Evolutionary conservation across 2,888 invertebrate genomes (phyloP).

Genomic region (Tortricodes alternella): DNA sequence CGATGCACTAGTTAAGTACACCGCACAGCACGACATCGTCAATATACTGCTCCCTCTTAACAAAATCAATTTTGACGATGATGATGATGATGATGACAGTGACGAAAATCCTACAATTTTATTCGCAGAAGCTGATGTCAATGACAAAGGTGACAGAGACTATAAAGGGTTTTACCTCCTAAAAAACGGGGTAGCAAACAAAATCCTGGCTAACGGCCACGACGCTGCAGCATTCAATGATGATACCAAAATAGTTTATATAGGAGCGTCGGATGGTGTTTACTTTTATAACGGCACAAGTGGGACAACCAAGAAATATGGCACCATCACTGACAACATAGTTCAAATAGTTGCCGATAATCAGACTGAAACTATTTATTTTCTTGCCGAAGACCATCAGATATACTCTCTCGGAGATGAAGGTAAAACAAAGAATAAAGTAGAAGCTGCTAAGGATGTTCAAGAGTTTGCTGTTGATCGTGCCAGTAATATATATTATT

Average conservation of each 20-base stretch:
- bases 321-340: constrained; percentile 3
- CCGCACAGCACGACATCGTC: constrained; percentile 16
- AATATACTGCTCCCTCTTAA: constrained; percentile 15
- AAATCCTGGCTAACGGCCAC: constrained; percentile 12
- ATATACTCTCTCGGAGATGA: constrained; percentile 4
- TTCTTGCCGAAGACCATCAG: constrained; percentile 1
- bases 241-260: constrained; percentile 9
- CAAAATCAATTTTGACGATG: constrained; percentile 19
- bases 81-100: neutral
- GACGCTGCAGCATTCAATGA: constrained; percentile 13
- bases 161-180: constrained; percentile 1
- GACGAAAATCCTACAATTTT: neutral
- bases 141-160: constrained; percentile 5
- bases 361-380: constrained; percentile 8
- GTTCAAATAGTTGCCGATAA: constrained; percentile 22
- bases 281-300: constrained; percentile 7
- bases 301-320: constrained; percentile 9
- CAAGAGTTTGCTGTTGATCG: constrained; percentile 17
- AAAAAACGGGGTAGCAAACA: neutral
- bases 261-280: constrained; percentile 21
- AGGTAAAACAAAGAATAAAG: constrained; percentile 1
- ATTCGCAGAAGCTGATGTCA: constrained; percentile 18
- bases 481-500: constrained; percentile 10
- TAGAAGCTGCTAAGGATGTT: neutral
- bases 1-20: constrained; percentile 9